phyloP scores from a whole-genome alignment of 2,113 vertebrate species.

The Chloropsis cyanopogon region DNA sequence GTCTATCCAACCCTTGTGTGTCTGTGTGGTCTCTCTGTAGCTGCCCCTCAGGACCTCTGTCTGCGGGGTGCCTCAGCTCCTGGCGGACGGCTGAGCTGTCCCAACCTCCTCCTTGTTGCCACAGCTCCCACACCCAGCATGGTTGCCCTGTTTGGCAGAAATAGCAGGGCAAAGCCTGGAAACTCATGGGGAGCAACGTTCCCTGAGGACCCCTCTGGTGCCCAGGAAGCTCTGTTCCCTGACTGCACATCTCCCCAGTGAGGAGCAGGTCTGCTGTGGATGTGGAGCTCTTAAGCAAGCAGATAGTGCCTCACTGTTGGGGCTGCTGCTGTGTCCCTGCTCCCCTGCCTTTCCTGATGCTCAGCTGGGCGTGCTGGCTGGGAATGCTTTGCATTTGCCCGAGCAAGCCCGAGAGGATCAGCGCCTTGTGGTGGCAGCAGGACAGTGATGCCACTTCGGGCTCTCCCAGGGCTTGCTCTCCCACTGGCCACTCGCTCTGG shows the following conservation, averaged over 20 bases:
- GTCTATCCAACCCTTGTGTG: accelerated
- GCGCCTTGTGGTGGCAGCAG: background rate
- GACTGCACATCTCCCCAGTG: background rate
- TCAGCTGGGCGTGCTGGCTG: background rate
- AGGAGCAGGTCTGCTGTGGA: background rate
- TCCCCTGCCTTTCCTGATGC: background rate
- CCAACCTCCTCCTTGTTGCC: background rate
- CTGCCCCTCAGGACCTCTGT: background rate
- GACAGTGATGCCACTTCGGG: background rate
- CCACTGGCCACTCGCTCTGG: no score
- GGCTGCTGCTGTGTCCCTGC: background rate
- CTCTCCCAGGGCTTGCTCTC: background rate
- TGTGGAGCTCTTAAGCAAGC: background rate
- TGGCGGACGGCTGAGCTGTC: background rate
- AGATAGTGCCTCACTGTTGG: background rate
- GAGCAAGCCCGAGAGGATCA: background rate
- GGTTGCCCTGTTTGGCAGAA: background rate
- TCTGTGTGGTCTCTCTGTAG: background rate
- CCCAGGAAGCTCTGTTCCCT: background rate
- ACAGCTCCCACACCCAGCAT: accelerated
- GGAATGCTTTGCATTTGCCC: background rate
- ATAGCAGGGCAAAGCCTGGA: background rate
- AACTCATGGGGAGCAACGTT: accelerated
- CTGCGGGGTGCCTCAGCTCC: background rate
- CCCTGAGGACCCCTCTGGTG: background rate